phyloP scores from a whole-genome alignment of 2,797 vertebrate species.

The Anguilla pacifica region DNA sequence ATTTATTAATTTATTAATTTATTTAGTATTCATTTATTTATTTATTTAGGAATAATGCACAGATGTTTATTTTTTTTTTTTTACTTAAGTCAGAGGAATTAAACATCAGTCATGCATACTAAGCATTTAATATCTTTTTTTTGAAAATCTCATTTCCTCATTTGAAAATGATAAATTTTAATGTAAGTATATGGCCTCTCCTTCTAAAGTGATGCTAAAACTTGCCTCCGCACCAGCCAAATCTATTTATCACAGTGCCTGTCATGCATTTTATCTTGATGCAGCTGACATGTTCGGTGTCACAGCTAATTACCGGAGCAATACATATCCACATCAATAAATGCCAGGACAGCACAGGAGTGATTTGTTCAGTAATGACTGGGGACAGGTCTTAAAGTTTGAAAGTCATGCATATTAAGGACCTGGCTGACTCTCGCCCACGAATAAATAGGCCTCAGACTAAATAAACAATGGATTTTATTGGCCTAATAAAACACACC shows the following conservation, averaged over 20 bases:
- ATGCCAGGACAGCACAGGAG: slow-evolving; percentile 73
- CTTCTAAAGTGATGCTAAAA: neutral
- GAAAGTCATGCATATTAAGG: slow-evolving; percentile 63
- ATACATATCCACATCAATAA: slow-evolving; percentile 86
- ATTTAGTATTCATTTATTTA: neutral
- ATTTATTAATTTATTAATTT: neutral
- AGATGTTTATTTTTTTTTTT: neutral
- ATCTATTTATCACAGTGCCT: slow-evolving; percentile 54
- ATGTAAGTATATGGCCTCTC: neutral
- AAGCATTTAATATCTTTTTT: neutral
- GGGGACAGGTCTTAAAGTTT: slow-evolving; percentile 75
- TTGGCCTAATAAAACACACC: slow-evolving; percentile 3
- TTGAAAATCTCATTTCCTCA: neutral
- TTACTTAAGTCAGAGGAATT: neutral
- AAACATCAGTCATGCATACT: neutral
- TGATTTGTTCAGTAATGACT: slow-evolving; percentile 81
- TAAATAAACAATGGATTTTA: slow-evolving; percentile 25
- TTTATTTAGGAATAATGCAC: too few relatives aligned
- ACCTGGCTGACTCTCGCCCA: neutral
- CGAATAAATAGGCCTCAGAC: slow-evolving; percentile 7
- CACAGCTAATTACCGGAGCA: slow-evolving; percentile 86
- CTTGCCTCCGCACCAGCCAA: slow-evolving; percentile 41
- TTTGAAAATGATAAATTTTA: neutral
- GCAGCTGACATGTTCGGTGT: slow-evolving; percentile 79
- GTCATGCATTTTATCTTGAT: slow-evolving; percentile 84